phyloP scores from a whole-genome alignment of 2,888 invertebrate genomes.

The Cataglyphis livida region DNA sequence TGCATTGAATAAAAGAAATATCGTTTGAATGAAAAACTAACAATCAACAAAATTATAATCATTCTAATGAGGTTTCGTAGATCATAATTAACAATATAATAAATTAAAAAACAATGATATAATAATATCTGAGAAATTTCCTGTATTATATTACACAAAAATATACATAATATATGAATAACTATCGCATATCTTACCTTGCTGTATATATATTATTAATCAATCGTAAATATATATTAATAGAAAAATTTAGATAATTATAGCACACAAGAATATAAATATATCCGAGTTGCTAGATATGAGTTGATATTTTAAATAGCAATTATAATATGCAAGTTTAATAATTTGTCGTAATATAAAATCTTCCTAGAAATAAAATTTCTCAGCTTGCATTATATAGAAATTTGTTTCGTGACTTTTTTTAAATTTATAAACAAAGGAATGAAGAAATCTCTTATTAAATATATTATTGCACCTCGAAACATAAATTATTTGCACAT shows the following conservation, averaged over 20 bases:
- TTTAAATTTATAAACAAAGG: conserved; percentile 3
- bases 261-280: conserved; percentile 25
- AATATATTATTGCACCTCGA: conserved; percentile 50
- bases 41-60: conserved; percentile 20
- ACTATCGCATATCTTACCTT: conserved; percentile 10
- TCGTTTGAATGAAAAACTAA: neutral
- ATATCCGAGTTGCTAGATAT: neutral
- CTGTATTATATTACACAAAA: conserved; percentile 17
- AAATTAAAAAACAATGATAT: conserved; percentile 55
- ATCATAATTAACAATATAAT: conserved; percentile 48
- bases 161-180: neutral
- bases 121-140: conserved; percentile 57
- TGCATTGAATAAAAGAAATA: neutral
- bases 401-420: neutral
- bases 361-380: conserved; percentile 24
- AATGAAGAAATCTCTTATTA: neutral
- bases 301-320: neutral
- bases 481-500: conserved; percentile 36
- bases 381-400: neutral
- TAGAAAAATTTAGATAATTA: conserved; percentile 25
- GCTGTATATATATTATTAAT: conserved; percentile 1
- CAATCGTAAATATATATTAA: conserved; percentile 48
- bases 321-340: conserved; percentile 14
- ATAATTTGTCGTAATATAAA: conserved; percentile 26
- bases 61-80: conserved; percentile 29